Base-by-base conservation (phyloP, 2,113 vertebrate genomes). In the Lathamus discolor region DNA sequence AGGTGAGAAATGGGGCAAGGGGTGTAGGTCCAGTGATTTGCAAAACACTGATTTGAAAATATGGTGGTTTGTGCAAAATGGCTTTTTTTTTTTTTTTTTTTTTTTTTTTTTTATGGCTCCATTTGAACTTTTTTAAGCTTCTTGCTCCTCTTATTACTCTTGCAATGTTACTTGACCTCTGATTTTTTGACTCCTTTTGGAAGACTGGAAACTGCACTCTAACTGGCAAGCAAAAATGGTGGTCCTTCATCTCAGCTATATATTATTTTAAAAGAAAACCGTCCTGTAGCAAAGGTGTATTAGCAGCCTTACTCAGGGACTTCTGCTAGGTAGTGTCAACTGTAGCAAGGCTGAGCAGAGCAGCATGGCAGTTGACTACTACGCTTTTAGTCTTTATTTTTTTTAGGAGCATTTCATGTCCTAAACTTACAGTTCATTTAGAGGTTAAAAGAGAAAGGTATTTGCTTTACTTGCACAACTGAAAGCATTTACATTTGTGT, bases 81-180 rank as follows among this genome's bases (percentile, higher is more conserved):
- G 12, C 23, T 37, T 79, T 91, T 92, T 92, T 59, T 57, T 92
- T 92, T 59, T 57, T 92, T 92, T n/a, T n/a, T 37, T 79, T 91
- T 92, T 92, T 59, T 57, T 59, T 57, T 39, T 39, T 92, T 92
- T 59, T 57, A 70, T 61, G 33, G 12, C 46, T 88, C 61, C 31
- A 18, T 77, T 74, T 88, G 46, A 64, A 81, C 64, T 92, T 80
- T 18, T 69, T 96, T 51, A 41, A 41, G 35, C 11, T 63, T 96
- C 83, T 78, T 67, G 4, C 39, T 78, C 78, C 69, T 48, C 6
- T 46, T 73, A 35, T 28, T 88, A 39, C 13, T 61, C 48, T 88
- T 90, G 33, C 37, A 66, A 1, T 77, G 27, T 77, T 90, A 35
- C n/a, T 33, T 33, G 49, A 67, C 37, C 46, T 88, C 67, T 57